Percentiles rank a stretch among this genome's conserved stretches.
These are phyloP conservation scores for Enteromius thamalakanensis DNA, from an alignment of 2,797 vertebrate species.

Conservation along the genomic window DNA sequence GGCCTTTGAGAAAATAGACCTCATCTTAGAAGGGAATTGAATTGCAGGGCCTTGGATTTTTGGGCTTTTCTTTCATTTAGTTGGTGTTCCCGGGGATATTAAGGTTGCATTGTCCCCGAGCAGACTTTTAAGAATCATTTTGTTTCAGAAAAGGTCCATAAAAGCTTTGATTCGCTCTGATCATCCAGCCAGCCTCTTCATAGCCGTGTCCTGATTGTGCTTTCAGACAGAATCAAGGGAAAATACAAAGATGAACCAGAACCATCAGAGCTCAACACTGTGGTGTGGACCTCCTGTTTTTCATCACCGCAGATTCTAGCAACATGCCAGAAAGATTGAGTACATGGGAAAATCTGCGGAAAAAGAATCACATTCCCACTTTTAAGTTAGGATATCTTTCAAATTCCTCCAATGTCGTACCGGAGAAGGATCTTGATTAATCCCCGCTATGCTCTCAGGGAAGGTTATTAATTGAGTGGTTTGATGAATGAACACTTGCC, in stretches of 20 bases:
- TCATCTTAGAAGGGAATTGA: constrained; percentile 9
- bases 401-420: not conserved
- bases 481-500: constrained; percentile 62
- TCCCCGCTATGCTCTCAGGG: constrained; percentile 42
- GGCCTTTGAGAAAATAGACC: constrained; percentile 37
- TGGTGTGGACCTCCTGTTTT: not conserved
- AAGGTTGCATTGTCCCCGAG: constrained; percentile 14
- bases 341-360: not conserved
- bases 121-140: constrained; percentile 6
- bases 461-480: constrained; percentile 54
- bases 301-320: constrained; percentile 21
- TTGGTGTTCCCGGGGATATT: constrained; percentile 30
- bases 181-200: constrained; percentile 3
- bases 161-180: constrained; percentile 36
- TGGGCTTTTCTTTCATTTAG: constrained; percentile 35
- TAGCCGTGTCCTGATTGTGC: constrained; percentile 42
- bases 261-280: constrained; percentile 2
- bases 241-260: constrained; percentile 26
- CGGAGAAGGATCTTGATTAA: constrained; percentile 22
- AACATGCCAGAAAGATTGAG: constrained; percentile 12
- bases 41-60: constrained; percentile 30
- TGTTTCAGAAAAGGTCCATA: constrained; percentile 22
- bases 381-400: constrained; percentile 8
- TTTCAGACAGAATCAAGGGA: constrained; percentile 47
- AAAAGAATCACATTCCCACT: constrained; percentile 24